A percentile compares a stretch with the other conserved stretches of the same genome.
Evolutionary conservation across 2,797 vertebrate species (phyloP).

Genomic region (Poeciliopsis infans): DNA sequence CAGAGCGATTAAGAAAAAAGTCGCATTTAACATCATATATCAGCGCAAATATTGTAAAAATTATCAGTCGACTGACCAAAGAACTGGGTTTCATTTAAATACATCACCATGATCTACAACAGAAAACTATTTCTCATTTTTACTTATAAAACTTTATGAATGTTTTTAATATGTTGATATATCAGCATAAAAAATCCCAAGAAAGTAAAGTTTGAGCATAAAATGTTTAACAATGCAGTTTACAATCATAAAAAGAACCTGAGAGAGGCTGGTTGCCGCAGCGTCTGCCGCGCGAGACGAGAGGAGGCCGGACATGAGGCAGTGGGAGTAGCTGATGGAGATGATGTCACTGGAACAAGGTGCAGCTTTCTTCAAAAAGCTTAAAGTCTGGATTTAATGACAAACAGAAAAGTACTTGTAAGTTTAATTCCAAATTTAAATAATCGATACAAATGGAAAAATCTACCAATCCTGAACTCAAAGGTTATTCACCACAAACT

Average conservation of each 20-base stretch:
- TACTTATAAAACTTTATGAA: not conserved
- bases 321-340: conserved; percentile 88
- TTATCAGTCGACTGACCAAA: not conserved
- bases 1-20: too few species aligned
- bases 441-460: not conserved
- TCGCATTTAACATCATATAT: too few species aligned
- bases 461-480: not conserved
- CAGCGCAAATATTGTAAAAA: too few species aligned
- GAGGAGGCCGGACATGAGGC: conserved; percentile 93
- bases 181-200: not conserved
- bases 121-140: not conserved
- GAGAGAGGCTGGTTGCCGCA: conserved; percentile 81
- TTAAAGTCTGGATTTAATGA: conserved; percentile 84
- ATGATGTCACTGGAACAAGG: conserved; percentile 88
- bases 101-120: not conserved
- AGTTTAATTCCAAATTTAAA: too few species aligned
- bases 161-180: not conserved
- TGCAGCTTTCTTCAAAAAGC: conserved; percentile 91
- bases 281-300: conserved; percentile 87
- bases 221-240: not conserved
- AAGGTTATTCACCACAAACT: conserved; percentile 37
- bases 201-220: not conserved
- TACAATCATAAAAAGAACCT: conserved; percentile 42
- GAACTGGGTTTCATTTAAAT: not conserved
- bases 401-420: conserved; percentile 3